Evolutionary conservation across 1,140 invertebrate species (phyloP).

Genomic region (Aphelinus atriplicis): DNA sequence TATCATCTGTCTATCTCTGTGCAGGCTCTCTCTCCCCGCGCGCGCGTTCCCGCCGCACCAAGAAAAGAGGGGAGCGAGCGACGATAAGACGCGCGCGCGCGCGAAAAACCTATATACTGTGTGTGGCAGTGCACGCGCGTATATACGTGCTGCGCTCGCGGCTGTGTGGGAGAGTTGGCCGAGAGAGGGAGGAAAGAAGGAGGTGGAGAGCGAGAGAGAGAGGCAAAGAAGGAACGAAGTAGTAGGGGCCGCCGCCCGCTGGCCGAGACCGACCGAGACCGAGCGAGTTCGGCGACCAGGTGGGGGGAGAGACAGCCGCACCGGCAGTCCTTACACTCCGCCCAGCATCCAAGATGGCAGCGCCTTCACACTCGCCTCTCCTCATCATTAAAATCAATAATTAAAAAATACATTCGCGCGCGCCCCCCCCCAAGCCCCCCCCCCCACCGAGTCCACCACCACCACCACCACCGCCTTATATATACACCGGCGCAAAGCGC

Average conservation of each 20-base stretch:
- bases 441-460: too few relatives aligned
- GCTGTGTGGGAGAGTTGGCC: constrained; percentile 32
- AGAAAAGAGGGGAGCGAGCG: constrained; percentile 39
- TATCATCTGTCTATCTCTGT: constrained; percentile 65
- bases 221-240: constrained; percentile 41
- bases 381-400: constrained; percentile 69
- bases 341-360: constrained; percentile 68
- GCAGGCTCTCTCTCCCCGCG: too few relatives aligned
- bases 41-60: constrained; percentile 52
- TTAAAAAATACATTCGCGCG: constrained; percentile 66
- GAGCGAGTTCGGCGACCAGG: constrained; percentile 12
- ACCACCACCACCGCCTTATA: constrained; percentile 39
- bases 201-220: constrained; percentile 49
- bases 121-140: neutral
- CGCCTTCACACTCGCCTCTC: constrained; percentile 47
- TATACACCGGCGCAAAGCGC: constrained; percentile 48
- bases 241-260: constrained; percentile 35
- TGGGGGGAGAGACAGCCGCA: constrained; percentile 11
- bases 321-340: constrained; percentile 62
- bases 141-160: neutral
- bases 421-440: neutral
- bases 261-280: neutral
- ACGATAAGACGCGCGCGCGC: constrained; percentile 21
- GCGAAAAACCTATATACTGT: too few relatives aligned
- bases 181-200: constrained; percentile 47